Percentiles rank a stretch among this genome's conserved stretches.
Conservation (phyloP, 2,113 vertebrate genomes). For the Silurus asotus region DNA sequence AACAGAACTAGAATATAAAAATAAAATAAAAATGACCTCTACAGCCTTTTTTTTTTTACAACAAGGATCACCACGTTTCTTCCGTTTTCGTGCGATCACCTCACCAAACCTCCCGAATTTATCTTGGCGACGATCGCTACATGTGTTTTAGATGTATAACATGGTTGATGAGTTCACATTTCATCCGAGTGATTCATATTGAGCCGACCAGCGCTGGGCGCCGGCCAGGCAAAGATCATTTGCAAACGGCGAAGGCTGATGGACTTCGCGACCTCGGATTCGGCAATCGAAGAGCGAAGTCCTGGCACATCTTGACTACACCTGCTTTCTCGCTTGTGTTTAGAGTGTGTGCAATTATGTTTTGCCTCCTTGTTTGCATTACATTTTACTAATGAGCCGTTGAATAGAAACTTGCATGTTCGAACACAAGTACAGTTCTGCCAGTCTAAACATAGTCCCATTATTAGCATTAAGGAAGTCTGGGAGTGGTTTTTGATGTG, state of each 20-base stretch:
- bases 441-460: constrained; percentile 50
- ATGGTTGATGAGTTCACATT: neutral
- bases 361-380: constrained; percentile 14
- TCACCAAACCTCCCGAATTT: neutral
- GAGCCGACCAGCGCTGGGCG: neutral
- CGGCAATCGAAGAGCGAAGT: neutral
- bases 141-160: constrained; percentile 8
- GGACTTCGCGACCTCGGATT: neutral
- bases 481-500: constrained; percentile 49
- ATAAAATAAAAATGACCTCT: too few species aligned
- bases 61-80: neutral
- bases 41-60: too few species aligned
- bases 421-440: constrained; percentile 29
- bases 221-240: neutral
- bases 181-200: constrained; percentile 4
- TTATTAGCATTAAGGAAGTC: constrained; percentile 55
- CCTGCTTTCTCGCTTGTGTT: neutral
- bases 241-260: neutral
- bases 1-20: too few species aligned
- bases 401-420: neutral
- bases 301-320: neutral
- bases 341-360: neutral
- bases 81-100: neutral
- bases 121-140: neutral
- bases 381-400: constrained; percentile 6